A percentile compares a stretch with the other conserved stretches of the same genome.
Conservation (phyloP, 2,113 vertebrate species). For the Lepisosteus oculatus region DNA sequence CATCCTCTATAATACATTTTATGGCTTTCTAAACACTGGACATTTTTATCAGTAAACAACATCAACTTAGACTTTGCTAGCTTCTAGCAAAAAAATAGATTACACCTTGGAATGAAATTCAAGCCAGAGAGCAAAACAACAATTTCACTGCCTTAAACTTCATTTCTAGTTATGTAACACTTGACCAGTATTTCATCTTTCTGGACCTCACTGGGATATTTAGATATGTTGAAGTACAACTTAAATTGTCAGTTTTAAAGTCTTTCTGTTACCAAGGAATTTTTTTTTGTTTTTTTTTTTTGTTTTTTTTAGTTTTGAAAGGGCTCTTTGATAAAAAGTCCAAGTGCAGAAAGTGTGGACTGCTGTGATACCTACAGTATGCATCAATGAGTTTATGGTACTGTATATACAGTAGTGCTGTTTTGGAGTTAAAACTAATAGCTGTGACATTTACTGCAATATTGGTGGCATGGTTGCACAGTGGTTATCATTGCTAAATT, state of each 20-base stretch:
- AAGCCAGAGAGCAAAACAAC: constrained; percentile 34
- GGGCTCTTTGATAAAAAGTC: not conserved
- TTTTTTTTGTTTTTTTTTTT: not conserved
- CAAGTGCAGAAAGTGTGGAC: no score
- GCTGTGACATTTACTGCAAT: no score
- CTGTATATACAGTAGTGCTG: no score
- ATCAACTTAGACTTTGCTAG: constrained; percentile 5
- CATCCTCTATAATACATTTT: constrained; percentile 35
- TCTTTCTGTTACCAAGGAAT: constrained; percentile 23
- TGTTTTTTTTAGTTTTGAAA: constrained; percentile 18
- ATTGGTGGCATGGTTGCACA: no score
- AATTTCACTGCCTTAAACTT: constrained; percentile 38
- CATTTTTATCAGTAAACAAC: constrained; percentile 30
- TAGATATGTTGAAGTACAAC: constrained; percentile 11
- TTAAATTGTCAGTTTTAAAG: constrained; percentile 36
- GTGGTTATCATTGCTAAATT: no score
- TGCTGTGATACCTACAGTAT: no score
- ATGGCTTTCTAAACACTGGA: constrained; percentile 23
- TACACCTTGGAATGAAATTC: constrained; percentile 39
- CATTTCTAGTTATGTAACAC: constrained; percentile 40
- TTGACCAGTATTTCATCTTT: constrained; percentile 40
- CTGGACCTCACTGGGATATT: constrained; percentile 1
- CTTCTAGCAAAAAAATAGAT: constrained; percentile 38
- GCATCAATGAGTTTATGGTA: no score
- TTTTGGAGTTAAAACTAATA: no score